Percentiles rank a stretch among this genome's conserved stretches.
Evolutionary conservation across 2,113 vertebrate species (phyloP).

Genomic region (Solenodon paradoxus): DNA sequence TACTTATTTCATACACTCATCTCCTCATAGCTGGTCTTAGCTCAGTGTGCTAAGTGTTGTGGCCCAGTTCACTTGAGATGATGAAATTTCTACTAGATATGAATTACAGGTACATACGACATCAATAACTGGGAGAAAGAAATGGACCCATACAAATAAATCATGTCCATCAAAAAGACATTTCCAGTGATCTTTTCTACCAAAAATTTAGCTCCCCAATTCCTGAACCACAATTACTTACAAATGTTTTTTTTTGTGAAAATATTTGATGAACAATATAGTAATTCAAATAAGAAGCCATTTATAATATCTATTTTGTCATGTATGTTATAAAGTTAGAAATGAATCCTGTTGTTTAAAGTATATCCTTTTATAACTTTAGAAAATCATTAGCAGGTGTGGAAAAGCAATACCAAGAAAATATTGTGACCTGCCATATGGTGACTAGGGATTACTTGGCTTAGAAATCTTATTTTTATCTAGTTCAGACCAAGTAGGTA

Average conservation of each 20-base stretch:
- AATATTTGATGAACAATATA: constrained; percentile 52
- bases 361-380: not conserved
- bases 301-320: constrained; percentile 34
- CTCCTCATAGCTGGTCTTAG: not conserved
- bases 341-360: not conserved
- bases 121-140: not conserved
- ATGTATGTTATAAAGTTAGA: constrained; percentile 52
- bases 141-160: not conserved
- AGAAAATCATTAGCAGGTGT: not conserved
- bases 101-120: not conserved
- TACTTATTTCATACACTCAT: not conserved
- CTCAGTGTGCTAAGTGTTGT: not conserved
- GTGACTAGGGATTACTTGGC: not conserved
- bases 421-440: not conserved
- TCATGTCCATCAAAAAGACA: not conserved
- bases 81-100: not conserved
- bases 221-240: constrained; percentile 20
- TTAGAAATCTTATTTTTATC: constrained; percentile 23
- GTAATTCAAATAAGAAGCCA: constrained; percentile 38
- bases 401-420: not conserved
- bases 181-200: not conserved
- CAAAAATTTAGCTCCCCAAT: not conserved
- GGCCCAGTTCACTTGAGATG: not conserved
- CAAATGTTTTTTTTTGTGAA: constrained; percentile 64
- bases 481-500: not conserved